Base-by-base conservation (phyloP, 2,797 vertebrate genomes). In the Acanthurus leucopareius region DNA sequence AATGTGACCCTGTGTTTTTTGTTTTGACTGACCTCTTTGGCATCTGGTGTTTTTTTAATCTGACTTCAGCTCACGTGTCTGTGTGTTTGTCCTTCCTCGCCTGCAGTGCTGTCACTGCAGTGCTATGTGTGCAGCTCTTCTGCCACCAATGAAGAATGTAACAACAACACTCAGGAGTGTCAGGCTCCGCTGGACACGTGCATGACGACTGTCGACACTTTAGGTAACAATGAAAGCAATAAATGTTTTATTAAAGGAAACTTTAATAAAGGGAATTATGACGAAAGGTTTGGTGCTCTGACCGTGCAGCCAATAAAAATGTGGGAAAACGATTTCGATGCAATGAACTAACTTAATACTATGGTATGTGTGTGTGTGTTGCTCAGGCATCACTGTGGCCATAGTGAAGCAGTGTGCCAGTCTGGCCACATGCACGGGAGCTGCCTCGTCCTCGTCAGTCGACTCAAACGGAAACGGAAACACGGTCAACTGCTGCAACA, bases 71-170 rank as follows among this genome's bases (percentile, higher is more conserved):
- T 32, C 28, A 25, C 8, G 0, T 5, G 2, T 47, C 2, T 60
- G 42, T 57, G 13, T 54, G 7, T 75, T 19, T 20, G 35, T 7
- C 60, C 14, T 22, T 77, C 20, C 0, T 52, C 28, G 4, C 70
- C 40, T 84, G 44, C 77, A 94, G 94, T 25, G 42, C 48, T 75
- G 54, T 73, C 87, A 9, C 49, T 95, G 59, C 73, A 69, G 7
- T 95, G 94, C 84, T 95, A 90, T 2, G 73, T 91, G 58, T 95
- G 94, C 90, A 83, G 22, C 22, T 76, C 90, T 1, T 53, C 81
- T 1, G 0, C 76, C 52, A 90, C 83, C 20, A 94, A 94, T 44
- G 79, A 79, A 0, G 42, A 78, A 32, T 94, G 94, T 74, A 95
- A 94, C 90, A 35, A 40, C 19, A 89, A 42, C 65, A 64, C 14